Conservation (phyloP, 2,797 vertebrate species). For the Lagorchestes hirsutus region DNA sequence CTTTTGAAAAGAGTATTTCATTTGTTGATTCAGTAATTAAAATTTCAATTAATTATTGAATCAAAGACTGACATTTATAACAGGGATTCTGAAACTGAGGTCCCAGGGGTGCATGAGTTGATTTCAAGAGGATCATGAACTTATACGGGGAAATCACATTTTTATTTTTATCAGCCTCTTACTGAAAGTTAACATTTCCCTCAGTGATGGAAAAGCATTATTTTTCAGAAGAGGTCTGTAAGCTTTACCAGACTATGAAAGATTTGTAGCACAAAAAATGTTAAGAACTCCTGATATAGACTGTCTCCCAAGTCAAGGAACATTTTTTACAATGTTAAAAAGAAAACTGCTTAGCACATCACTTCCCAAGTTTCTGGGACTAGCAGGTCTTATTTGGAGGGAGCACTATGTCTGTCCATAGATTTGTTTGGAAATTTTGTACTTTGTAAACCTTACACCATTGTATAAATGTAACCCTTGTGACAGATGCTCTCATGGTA, state of each 20-base stretch:
- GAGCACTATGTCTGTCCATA: neutral
- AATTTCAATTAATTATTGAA: neutral
- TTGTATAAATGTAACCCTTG: neutral
- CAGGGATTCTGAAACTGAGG: neutral
- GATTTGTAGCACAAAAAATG: neutral
- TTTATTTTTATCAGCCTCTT: neutral
- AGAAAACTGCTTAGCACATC: neutral
- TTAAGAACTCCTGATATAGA: neutral
- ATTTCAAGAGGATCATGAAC: neutral
- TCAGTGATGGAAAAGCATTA: neutral
- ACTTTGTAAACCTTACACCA: neutral
- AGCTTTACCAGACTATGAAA: neutral
- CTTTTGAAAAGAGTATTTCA: conserved; percentile 56
- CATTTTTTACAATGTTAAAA: neutral
- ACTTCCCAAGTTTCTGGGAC: neutral
- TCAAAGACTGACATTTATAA: neutral
- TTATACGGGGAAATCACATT: neutral
- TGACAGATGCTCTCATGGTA: no score
- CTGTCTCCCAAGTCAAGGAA: neutral
- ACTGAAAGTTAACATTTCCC: no score
- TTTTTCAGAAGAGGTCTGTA: neutral
- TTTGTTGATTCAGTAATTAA: conserved; percentile 23
- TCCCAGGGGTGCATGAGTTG: neutral
- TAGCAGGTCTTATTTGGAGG: neutral
- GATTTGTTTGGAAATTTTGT: neutral